A percentile compares a stretch with the other conserved stretches of the same genome.
Evolutionary conservation across 1,140 invertebrate genomes (phyloP).

Genomic region (Drosophila guanche): DNA sequence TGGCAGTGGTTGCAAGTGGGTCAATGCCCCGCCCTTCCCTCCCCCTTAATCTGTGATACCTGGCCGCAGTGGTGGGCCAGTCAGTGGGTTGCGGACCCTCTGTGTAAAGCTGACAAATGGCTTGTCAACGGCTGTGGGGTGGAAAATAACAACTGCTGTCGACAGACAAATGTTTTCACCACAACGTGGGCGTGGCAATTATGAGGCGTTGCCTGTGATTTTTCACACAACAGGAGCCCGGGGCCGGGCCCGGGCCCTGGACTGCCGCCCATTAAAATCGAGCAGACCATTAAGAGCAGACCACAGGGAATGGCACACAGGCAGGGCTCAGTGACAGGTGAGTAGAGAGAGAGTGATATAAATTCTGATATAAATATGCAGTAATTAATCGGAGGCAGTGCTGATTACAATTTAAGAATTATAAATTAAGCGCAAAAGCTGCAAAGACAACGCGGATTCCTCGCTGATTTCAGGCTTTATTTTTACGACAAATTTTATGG

Average conservation of each 20-base stretch:
- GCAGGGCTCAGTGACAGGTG: background rate
- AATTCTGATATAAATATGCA: slow-evolving; percentile 45
- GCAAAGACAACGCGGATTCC: slow-evolving; percentile 9
- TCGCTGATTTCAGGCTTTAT: no score
- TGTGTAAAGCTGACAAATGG: slow-evolving; percentile 73
- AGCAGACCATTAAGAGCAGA: slow-evolving; percentile 61
- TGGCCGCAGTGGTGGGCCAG: background rate
- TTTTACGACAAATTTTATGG: slow-evolving; percentile 8
- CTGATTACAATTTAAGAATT: slow-evolving; percentile 47
- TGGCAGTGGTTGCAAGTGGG: slow-evolving; percentile 40
- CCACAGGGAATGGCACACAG: slow-evolving; percentile 13
- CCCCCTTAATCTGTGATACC: slow-evolving; percentile 28
- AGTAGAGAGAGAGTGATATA: no score
- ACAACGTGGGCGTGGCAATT: slow-evolving; percentile 50
- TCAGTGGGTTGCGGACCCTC: background rate
- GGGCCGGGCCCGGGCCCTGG: background rate
- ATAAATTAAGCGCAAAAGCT: slow-evolving; percentile 12
- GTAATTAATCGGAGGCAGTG: slow-evolving; percentile 23
- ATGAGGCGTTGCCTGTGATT: slow-evolving; percentile 51
- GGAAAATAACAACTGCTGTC: slow-evolving; percentile 29
- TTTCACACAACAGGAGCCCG: slow-evolving; percentile 53
- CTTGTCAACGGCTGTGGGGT: slow-evolving; percentile 57
- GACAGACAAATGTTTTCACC: slow-evolving; percentile 57
- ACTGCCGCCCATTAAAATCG: slow-evolving; percentile 3
- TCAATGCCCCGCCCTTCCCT: slow-evolving; percentile 8